These are phyloP conservation scores for Esox masquinongy DNA, from an alignment of 2,797 vertebrate genomes.

Conservation along the genomic window DNA sequence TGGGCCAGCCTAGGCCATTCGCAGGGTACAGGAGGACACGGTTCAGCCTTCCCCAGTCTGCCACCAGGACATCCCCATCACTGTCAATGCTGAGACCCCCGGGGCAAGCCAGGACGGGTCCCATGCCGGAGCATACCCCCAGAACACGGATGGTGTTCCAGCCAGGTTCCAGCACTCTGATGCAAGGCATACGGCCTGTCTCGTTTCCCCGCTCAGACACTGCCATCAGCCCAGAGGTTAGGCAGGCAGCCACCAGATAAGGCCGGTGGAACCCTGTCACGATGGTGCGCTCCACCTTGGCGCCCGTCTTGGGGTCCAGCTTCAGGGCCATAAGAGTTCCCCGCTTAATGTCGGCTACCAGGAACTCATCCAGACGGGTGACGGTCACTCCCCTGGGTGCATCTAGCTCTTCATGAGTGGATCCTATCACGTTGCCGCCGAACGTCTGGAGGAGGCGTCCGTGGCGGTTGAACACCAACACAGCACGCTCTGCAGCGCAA, in stretches of 20 bases:
- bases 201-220: slow-evolving; percentile 80
- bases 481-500: slow-evolving; percentile 73
- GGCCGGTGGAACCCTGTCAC: slow-evolving; percentile 79
- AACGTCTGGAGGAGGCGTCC: slow-evolving; percentile 81
- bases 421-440: slow-evolving; percentile 66
- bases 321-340: slow-evolving; percentile 75
- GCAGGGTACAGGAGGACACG: slow-evolving; percentile 74
- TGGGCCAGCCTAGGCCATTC: slow-evolving; percentile 70
- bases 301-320: slow-evolving; percentile 74
- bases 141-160: slow-evolving; percentile 79
- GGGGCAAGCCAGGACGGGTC: slow-evolving; percentile 76
- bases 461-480: slow-evolving; percentile 79
- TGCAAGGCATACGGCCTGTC: slow-evolving; percentile 76
- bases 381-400: slow-evolving; percentile 79
- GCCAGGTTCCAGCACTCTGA: slow-evolving; percentile 76
- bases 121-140: slow-evolving; percentile 76
- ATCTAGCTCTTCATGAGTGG: slow-evolving; percentile 73
- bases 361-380: slow-evolving; percentile 72
- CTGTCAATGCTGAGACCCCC: slow-evolving; percentile 83
- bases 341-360: slow-evolving; percentile 80
- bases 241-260: slow-evolving; percentile 77
- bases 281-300: slow-evolving; percentile 72
- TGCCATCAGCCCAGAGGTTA: slow-evolving; percentile 74
- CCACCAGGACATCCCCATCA: slow-evolving; percentile 79
- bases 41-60: slow-evolving; percentile 79